phyloP scores from a whole-genome alignment of 2,888 invertebrate genomes.

The Drosophila quinaria region DNA sequence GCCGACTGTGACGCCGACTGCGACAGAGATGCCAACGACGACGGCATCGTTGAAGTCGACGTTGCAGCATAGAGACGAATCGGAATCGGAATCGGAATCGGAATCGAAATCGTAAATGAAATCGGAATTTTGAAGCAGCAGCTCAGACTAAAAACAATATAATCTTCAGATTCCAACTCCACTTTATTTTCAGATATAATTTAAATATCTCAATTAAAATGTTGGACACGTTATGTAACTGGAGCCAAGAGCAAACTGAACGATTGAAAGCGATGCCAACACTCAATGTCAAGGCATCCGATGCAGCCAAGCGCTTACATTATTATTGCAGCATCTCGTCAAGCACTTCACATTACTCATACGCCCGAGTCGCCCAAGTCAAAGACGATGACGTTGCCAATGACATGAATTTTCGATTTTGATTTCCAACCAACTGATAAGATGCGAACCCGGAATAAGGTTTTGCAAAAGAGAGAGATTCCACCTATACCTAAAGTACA shows the following conservation, averaged over 20 bases:
- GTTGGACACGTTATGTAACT: conserved; percentile 40
- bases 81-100: conserved; percentile 21
- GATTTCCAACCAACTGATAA: conserved; percentile 63
- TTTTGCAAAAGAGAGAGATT: conserved; percentile 33
- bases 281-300: conserved; percentile 56
- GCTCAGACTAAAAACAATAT: background rate
- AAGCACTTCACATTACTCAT: conserved; percentile 36
- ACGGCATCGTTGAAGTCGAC: conserved; percentile 16
- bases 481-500: background rate
- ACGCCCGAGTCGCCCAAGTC: conserved; percentile 12
- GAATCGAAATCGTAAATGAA: conserved; percentile 16
- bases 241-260: conserved; percentile 18
- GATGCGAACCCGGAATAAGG: conserved; percentile 41
- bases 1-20: conserved; percentile 1
- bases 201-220: conserved; percentile 41
- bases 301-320: conserved; percentile 14
- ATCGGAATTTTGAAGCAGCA: conserved; percentile 16
- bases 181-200: background rate
- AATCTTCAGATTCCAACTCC: background rate
- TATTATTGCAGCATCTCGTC: conserved; percentile 3
- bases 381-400: background rate
- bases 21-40: background rate
- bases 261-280: conserved; percentile 57
- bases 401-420: conserved; percentile 17
- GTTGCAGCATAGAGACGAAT: conserved; percentile 19